Base-by-base conservation (phyloP, 2,113 vertebrate species). In the Carassius gibelio region DNA sequence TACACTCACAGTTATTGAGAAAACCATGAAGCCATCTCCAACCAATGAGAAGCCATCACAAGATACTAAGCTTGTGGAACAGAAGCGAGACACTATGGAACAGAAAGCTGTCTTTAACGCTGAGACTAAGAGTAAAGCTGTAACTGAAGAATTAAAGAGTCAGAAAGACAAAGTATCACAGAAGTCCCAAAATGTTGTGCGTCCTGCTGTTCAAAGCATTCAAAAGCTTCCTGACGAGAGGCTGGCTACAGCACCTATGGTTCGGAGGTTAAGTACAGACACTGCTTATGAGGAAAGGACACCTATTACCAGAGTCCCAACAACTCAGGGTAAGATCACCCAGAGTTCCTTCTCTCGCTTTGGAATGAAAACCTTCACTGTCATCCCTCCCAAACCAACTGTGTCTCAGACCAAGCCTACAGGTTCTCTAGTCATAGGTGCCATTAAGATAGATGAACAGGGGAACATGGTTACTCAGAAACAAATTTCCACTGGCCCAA, bases 371-470 rank as follows among this genome's bases (percentile, higher is more conserved):
- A 99, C 98, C 0, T 99, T 99, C 88, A 98, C 96, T 61, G 95
- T 99, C 62, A 90, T 99, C 36, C 98, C 98, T 80, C 94, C 95
- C 1, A 98, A 96, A 85, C 94, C 96, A 0, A 89, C 94, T 75
- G 86, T 93, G 77, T 90, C 85, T 55, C 91, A 91, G 42, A 92
- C 94, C 0, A 92, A 93, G 84, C 75, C 89, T 52, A 91, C 89
- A 2, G 93, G 86, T 30, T 94, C 94, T 2, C 74, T 94, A 23
- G 93, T 92, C 2, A 78, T 82, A 0, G 95, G 96, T 86, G 97
- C 97, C 92, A 98, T 99, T 87, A 96, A 96, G 90, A 99, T 99
- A 11, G 97, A 99, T 4, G 96, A 98, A 85, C 94, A 96, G 62
- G 98, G 98, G 48, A 99, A 99, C 85, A 94, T 99, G 91, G 91